Evolutionary conservation across 2,888 invertebrate genomes (phyloP), one percentile per base, ranked within the genome.

Genomic region (Sinodicranocentrus sp.): DNA sequence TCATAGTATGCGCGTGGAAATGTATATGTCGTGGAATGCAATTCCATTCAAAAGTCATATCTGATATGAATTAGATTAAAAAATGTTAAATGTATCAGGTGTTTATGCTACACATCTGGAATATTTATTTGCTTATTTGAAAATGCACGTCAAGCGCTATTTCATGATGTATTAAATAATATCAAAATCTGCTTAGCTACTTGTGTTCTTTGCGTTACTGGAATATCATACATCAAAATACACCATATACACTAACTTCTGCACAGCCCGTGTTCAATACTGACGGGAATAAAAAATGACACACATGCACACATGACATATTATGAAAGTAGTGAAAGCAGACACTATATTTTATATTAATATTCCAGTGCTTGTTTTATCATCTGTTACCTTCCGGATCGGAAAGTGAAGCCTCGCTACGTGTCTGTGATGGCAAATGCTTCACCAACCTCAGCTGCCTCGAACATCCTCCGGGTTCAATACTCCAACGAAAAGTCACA

Each of bases 321-420:
- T 28, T 8, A 2, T 17, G 33, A 61, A 61, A 10, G 10, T 48
- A n/a, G 57, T 57, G 25, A 17, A n/a, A n/a, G 23, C 33, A 59
- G 5, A n/a, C 10, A 28, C 39, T 17, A 67, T 67, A 43, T 52
- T 73, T 73, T 82, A 19, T n/a, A 28, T 68, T 75, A 68, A 79
- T 75, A 67, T 85, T 88, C 68, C 91, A 96, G 96, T 90, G 97
- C 97, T 8, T 95, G 95, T 89, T 97, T 97, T 90, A 94, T 97
- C 26, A 92, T 97, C 85, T 97, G 97, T 89, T 94, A 95, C 8
- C 91, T 96, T 82, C 93, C 93, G 39, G 91, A 92, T 63, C 87
- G 84, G 61, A 82, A 86, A 85, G 75, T 72, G 21, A 91, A 92
- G 44, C 95, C 95, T 0, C 91, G 92, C 85, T 92, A 93, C n/a